Conservation (phyloP, 2,888 invertebrate genomes). For the Portevinia maculata region DNA sequence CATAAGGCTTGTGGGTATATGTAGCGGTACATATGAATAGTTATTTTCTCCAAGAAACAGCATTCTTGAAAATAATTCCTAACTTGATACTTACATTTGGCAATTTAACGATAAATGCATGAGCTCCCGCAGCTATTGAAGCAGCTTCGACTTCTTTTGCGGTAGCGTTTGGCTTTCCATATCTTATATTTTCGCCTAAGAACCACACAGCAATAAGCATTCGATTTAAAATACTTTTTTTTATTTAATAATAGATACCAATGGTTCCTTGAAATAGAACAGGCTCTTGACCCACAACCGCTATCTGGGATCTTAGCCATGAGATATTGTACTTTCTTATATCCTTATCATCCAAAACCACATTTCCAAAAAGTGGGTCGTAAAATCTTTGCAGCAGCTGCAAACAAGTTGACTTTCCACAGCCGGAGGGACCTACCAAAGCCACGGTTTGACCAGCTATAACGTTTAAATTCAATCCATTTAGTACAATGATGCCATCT, state of each 20-base stretch:
- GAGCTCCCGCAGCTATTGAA: slow-evolving; percentile 89
- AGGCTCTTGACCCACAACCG: slow-evolving; percentile 94
- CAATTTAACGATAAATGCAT: slow-evolving; percentile 88
- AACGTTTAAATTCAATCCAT: slow-evolving; percentile 86
- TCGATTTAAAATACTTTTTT: no score
- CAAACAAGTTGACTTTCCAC: slow-evolving; percentile 92
- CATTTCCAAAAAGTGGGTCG: slow-evolving; percentile 85
- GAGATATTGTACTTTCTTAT: slow-evolving; percentile 87
- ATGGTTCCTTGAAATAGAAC: slow-evolving; percentile 92
- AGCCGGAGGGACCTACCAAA: slow-evolving; percentile 89
- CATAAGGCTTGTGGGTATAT: no score
- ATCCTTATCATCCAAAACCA: slow-evolving; percentile 86
- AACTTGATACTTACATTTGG: slow-evolving; percentile 84
- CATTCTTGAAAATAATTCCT: background rate
- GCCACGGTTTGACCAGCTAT: slow-evolving; percentile 87
- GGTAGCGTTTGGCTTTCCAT: slow-evolving; percentile 88
- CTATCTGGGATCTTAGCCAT: slow-evolving; percentile 90
- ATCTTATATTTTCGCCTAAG: slow-evolving; percentile 85
- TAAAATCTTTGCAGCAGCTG: slow-evolving; percentile 88
- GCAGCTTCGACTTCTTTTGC: slow-evolving; percentile 88
- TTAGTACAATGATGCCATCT: slow-evolving; percentile 87
- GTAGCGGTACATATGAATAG: no score
- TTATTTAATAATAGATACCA: no score
- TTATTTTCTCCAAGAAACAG: no score
- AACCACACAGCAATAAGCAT: background rate